These are phyloP conservation scores for Eulemur albifrons DNA, from an alignment of 2,797 vertebrate species.

Conservation along the genomic window DNA sequence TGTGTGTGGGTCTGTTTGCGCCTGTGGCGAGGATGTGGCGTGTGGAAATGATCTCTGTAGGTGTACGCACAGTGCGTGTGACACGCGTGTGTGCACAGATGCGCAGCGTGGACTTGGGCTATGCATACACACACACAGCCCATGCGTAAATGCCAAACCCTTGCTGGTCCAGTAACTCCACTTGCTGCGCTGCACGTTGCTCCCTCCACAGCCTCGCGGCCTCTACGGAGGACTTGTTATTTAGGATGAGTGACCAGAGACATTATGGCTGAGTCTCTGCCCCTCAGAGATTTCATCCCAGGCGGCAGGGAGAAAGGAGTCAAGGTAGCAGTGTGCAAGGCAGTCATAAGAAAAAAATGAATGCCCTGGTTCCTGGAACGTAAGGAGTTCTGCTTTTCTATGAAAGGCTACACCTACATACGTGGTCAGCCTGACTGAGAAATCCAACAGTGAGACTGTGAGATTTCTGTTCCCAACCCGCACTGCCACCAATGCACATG, in stretches of 20 bases:
- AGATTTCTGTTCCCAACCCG: background rate
- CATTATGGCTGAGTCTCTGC: background rate
- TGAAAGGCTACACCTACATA: background rate
- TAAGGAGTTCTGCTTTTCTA: background rate
- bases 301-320: background rate
- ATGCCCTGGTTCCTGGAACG: background rate
- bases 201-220: background rate
- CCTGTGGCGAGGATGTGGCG: accelerated
- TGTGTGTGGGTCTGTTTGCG: no score
- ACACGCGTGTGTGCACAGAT: no score
- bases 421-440: background rate
- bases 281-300: background rate
- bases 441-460: background rate
- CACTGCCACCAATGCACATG: background rate
- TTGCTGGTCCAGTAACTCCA: accelerated
- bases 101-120: background rate
- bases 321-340: background rate
- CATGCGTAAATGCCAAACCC: background rate
- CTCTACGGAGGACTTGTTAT: background rate
- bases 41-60: background rate
- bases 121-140: background rate
- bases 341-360: background rate
- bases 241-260: slow-evolving; percentile 1
- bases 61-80: accelerated
- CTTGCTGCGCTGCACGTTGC: no score